Percentiles rank a stretch among this genome's conserved stretches.
phyloP scores from a whole-genome alignment of 2,888 invertebrate genomes.

The Luperina testacea region DNA sequence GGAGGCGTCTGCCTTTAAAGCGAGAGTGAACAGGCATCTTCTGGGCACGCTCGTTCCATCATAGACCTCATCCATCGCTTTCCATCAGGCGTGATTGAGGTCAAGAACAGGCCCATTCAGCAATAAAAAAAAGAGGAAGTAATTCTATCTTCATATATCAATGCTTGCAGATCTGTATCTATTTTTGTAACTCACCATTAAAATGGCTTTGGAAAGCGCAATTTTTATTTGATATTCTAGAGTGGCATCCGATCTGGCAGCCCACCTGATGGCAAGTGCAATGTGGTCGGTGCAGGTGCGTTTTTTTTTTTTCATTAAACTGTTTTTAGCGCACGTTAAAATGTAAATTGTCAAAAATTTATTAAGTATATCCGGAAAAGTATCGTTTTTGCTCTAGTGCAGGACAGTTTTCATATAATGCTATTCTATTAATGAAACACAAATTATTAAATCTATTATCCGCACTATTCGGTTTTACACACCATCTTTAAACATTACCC shows the following conservation, averaged over 20 bases:
- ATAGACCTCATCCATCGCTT: too few relatives aligned
- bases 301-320: background rate
- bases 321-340: background rate
- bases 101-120: too few relatives aligned
- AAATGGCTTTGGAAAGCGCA: background rate
- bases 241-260: background rate
- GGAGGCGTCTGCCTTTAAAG: background rate
- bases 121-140: conserved; percentile 14
- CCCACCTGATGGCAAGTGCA: background rate
- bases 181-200: conserved; percentile 7
- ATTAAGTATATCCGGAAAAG: background rate
- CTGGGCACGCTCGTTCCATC: too few relatives aligned
- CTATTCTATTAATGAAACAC: background rate
- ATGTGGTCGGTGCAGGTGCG: background rate
- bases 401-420: background rate
- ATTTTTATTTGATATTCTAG: background rate
- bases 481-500: conserved; percentile 36
- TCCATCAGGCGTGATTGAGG: too few relatives aligned
- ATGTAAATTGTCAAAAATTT: background rate
- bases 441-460: conserved; percentile 3
- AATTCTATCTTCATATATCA: conserved; percentile 18
- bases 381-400: too few relatives aligned
- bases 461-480: background rate
- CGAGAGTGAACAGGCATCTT: too few relatives aligned
- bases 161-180: background rate